Conservation (phyloP, 2,113 vertebrate species). For the Vidua chalybeata region DNA sequence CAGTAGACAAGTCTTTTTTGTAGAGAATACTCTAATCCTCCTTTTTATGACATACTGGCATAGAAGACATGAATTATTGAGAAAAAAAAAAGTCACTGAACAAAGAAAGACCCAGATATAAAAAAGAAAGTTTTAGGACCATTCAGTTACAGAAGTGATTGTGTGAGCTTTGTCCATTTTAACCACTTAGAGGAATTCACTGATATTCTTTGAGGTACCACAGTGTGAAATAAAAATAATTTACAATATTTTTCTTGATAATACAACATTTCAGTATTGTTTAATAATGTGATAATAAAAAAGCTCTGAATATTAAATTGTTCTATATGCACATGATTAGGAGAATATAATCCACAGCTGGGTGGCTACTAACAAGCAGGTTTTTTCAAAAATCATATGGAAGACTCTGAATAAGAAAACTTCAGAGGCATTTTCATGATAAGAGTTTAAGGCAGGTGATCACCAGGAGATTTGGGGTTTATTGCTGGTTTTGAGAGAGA, state of each 20-base stretch:
- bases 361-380: not conserved
- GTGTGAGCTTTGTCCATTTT: not conserved
- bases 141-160: not conserved
- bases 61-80: not conserved
- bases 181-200: not conserved
- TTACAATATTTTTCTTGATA: not conserved
- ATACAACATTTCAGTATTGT: not conserved
- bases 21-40: not conserved
- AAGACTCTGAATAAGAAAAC: not conserved
- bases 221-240: not conserved
- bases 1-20: not conserved
- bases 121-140: not conserved
- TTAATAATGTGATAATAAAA: not conserved
- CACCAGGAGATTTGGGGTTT: not conserved
- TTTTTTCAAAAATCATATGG: slow-evolving; percentile 12
- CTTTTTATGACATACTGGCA: not conserved
- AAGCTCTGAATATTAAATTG: not conserved
- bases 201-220: not conserved
- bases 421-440: not conserved
- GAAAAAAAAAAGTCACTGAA: not conserved
- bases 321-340: not conserved
- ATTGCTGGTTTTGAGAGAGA: not conserved
- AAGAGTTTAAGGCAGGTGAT: not conserved
- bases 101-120: not conserved
- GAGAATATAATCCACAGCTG: not conserved